Evolutionary conservation across 2,797 vertebrate genomes (phyloP), one percentile per base, ranked within the genome.

Genomic region (Moxostoma hubbsi): DNA sequence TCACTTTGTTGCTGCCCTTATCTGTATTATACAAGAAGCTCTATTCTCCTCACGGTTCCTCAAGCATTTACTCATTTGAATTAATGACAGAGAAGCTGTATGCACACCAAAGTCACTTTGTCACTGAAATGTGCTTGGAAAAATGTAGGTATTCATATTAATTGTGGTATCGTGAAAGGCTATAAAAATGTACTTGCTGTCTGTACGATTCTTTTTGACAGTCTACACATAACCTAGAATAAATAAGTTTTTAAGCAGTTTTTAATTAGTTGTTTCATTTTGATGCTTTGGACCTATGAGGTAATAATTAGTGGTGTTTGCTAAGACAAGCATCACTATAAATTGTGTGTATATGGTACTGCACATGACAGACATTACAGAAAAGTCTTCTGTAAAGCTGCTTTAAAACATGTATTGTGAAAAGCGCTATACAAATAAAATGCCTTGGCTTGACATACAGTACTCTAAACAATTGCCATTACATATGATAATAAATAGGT

Each of bases 11-110:
- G 77, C 65, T 83, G 74, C 81, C 84, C 78, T 81, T 81, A 81
- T 86, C 84, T 76, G 81, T 82, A 24, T 74, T 82, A 67, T 83
- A 73, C 81, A 79, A 73, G 77, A 75, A 63, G 76, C 79, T 83
- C 84, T 85, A 87, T 86, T 87, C 86, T 86, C 59, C 10, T 80
- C 81, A 81, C 71, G 74, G 81, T 79, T 82, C 74, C 16, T 65
- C 61, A 79, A 81, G 83, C 75, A 84, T 84, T 87, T 84, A 83
- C 76, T 69, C 67, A 77, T 81, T 64, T 75, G 81, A 84, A 87
- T 86, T 84, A 86, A 86, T 84, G 78, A 85, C 54, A 51, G 81
- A 62, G 73, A 72, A 67, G 77, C 58, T 57, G 79, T 77, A 45
- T 67, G 67, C 81, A 78, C 65, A 81, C 74, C 80, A 77, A 70